Evolutionary conservation across 2,888 invertebrate species (phyloP).

Genomic region (Sinodicranocentrus sp.): DNA sequence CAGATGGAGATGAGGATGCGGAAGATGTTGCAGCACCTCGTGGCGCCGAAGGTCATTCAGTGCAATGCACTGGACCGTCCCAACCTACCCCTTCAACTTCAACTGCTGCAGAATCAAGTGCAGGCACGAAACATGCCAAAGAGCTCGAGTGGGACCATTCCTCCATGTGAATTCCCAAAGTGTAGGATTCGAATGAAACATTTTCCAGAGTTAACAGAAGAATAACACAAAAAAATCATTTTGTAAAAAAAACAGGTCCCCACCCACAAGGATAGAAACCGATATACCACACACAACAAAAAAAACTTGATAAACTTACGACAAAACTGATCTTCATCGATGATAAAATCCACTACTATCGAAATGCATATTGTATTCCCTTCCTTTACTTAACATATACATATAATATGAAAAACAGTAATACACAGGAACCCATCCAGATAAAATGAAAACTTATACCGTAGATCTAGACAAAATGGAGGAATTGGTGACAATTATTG

Average conservation of each 20-base stretch:
- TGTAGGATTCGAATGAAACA: constrained; percentile 51
- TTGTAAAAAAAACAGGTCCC: constrained; percentile 35
- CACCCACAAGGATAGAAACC: not conserved
- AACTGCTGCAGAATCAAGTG: constrained; percentile 55
- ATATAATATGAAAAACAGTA: constrained; percentile 44
- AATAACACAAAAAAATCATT: constrained; percentile 46
- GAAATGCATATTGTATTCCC: constrained; percentile 58
- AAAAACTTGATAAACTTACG: constrained; percentile 16
- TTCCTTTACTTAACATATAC: constrained; percentile 29
- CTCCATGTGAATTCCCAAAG: constrained; percentile 74
- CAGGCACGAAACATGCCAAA: constrained; percentile 72
- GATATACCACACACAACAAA: constrained; percentile 22
- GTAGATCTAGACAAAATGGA: constrained; percentile 30
- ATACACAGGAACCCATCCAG: constrained; percentile 63
- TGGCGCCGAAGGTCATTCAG: constrained; percentile 51
- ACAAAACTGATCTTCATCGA: constrained; percentile 54
- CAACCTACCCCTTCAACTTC: constrained; percentile 61
- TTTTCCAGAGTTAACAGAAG: constrained; percentile 47
- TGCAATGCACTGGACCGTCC: constrained; percentile 67
- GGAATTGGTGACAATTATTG: constrained; percentile 37
- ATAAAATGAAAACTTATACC: constrained; percentile 19
- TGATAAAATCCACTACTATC: constrained; percentile 51
- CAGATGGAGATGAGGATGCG: constrained; percentile 74
- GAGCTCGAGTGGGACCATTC: constrained; percentile 77
- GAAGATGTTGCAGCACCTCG: constrained; percentile 67